Evolutionary conservation across 1,140 invertebrate species (phyloP).

Genomic region (Branchinecta lindahli): DNA sequence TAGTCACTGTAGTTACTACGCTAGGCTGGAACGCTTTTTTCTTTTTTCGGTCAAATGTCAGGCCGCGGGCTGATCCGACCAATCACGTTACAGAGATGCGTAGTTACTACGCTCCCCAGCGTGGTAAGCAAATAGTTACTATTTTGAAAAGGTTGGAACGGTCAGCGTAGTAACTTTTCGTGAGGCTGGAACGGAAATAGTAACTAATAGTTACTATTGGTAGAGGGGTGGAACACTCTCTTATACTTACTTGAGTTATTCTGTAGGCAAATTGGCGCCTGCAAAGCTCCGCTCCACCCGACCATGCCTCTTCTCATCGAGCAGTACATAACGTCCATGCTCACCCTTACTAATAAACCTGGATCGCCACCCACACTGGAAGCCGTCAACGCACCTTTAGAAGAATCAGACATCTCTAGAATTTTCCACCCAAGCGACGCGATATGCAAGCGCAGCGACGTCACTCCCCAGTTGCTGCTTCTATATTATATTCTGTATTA

Average conservation of each 20-base stretch:
- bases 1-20: too few relatives aligned
- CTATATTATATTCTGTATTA: constrained; percentile 86
- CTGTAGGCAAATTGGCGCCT: constrained; percentile 65
- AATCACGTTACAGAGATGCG: too few relatives aligned
- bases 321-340: constrained; percentile 84
- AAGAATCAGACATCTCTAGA: constrained; percentile 69
- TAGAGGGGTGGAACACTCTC: too few relatives aligned
- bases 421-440: constrained; percentile 42
- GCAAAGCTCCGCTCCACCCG: constrained; percentile 72
- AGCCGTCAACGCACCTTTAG: constrained; percentile 70
- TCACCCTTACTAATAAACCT: constrained; percentile 63
- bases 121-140: too few relatives aligned
- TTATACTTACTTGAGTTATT: neutral
- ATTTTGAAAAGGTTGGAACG: too few relatives aligned
- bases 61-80: too few relatives aligned
- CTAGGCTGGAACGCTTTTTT: too few relatives aligned
- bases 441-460: constrained; percentile 29
- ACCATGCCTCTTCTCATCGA: constrained; percentile 83
- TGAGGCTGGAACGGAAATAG: too few relatives aligned
- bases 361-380: constrained; percentile 66
- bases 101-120: too few relatives aligned
- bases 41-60: too few relatives aligned
- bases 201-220: too few relatives aligned
- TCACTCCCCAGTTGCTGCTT: constrained; percentile 74
- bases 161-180: too few relatives aligned